Evolutionary conservation across 2,888 invertebrate genomes (phyloP), one percentile per base, ranked within the genome.

Genomic region (Phorcus lineatus): DNA sequence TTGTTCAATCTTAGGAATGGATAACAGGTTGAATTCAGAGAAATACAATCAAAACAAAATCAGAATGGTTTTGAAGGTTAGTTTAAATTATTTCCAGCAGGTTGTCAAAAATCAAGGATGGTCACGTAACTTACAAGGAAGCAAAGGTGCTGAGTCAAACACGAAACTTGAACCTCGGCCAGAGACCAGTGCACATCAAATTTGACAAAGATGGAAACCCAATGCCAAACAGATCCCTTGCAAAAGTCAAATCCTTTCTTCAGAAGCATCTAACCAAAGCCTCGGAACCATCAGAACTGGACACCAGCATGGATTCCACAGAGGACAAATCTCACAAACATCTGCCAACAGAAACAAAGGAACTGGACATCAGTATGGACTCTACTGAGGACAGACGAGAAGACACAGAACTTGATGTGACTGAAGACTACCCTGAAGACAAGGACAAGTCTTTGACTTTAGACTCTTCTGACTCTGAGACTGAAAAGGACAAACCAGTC

Each of bases 161-260:
- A 9, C 81, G 84, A 77, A 67, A 79, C 17, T 78, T 90, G 13
- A 87, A 90, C 75, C 81, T 89, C 78, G 83, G 88, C 24, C 47
- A 84, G 82, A 83, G 83, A 17, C 82, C 84, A 0, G 75, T 77
- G 2, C 90, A 91, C 80, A 82, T 88, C 17, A 83, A 81, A 54
- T 91, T 91, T 87, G 90, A 90, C 79, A 84, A 88, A 62, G 89
- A 90, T 77, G 91, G 89, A 7, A 86, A 87, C 57, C 81, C 82
- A 13, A 70, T 82, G 70, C 78, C 79, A 7, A 86, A 87, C 79
- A 87, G 86, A 85, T 79, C 83, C 4, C 75, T 90, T 19, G 81
- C 80, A 7, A 89, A 89, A 83, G 89, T 85, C 7, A 88, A 86
- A 83, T 28, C 74, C 19, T 90, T 90, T 77, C 84, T 90, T 7